A percentile compares a stretch with the other conserved stretches of the same genome.
These are phyloP conservation scores for Choristoneura rosaceana DNA, from an alignment of 2,888 invertebrate species.

Conservation along the genomic window DNA sequence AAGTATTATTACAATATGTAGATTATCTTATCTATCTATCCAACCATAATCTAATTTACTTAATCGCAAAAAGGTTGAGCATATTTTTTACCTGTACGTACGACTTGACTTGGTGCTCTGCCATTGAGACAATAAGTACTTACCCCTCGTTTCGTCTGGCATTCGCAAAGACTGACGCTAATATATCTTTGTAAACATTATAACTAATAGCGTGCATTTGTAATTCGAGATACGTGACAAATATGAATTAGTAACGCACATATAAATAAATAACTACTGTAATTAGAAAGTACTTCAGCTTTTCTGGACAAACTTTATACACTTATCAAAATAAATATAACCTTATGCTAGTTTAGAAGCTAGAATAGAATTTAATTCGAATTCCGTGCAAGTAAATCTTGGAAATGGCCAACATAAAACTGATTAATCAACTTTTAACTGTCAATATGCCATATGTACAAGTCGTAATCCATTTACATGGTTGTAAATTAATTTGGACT, in stretches of 20 bases:
- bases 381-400: too few species aligned
- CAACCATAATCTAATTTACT: slow-evolving; percentile 43
- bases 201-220: background rate
- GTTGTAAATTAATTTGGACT: too few species aligned
- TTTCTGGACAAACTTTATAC: too few species aligned
- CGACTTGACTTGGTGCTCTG: slow-evolving; percentile 13
- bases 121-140: slow-evolving; percentile 19
- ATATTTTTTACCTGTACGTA: slow-evolving; percentile 45
- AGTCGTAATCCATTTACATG: slow-evolving; percentile 1
- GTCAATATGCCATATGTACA: background rate
- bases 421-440: background rate
- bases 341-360: background rate
- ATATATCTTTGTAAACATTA: background rate
- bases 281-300: background rate
- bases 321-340: background rate
- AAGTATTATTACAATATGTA: background rate
- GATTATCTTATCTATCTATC: slow-evolving; percentile 22
- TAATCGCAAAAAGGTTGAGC: slow-evolving; percentile 44
- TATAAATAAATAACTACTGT: background rate
- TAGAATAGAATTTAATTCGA: too few species aligned
- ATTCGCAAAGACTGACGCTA: slow-evolving; percentile 13
- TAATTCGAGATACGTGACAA: background rate
- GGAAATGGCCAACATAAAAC: background rate
- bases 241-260: background rate
- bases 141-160: slow-evolving; percentile 11